Evolutionary conservation across 2,888 invertebrate species (phyloP).

Genomic region (Caenorhabditis sp.): DNA sequence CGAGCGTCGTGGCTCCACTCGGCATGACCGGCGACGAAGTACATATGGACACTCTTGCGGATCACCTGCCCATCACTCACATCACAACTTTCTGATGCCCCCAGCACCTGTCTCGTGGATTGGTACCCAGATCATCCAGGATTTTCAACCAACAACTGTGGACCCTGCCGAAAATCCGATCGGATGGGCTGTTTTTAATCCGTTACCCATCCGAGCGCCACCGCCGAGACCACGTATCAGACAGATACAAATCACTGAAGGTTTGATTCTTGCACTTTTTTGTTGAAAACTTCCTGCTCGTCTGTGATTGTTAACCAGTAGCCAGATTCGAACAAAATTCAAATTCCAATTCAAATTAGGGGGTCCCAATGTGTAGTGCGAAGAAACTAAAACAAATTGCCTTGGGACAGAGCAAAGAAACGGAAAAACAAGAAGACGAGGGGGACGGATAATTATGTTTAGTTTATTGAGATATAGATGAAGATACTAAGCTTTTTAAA

Average conservation of each 20-base stretch:
- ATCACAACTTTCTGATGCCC: conserved; percentile 58
- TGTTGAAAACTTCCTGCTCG: background rate
- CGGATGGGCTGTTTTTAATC: conserved; percentile 75
- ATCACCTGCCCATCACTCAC: conserved; percentile 47
- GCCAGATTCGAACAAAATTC: background rate
- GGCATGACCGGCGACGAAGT: conserved; percentile 56
- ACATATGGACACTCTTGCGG: conserved; percentile 50
- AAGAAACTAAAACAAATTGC: conserved; percentile 23
- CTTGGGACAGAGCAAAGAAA: background rate
- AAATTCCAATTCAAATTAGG: conserved; percentile 5
- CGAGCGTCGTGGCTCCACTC: conserved; percentile 67
- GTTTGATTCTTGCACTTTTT: conserved; percentile 16
- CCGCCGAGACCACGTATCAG: conserved; percentile 54
- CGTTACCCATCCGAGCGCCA: conserved; percentile 65
- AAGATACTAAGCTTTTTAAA: conserved; percentile 12
- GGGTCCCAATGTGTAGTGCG: background rate
- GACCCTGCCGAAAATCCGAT: conserved; percentile 67
- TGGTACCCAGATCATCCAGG: conserved; percentile 64
- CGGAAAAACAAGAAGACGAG: conserved; percentile 9
- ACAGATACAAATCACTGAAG: conserved; percentile 53
- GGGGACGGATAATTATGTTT: conserved; percentile 28
- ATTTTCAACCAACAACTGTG: conserved; percentile 47
- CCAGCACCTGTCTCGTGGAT: conserved; percentile 54
- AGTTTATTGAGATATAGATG: conserved; percentile 12
- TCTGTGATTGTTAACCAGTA: background rate